These are phyloP conservation scores for Palloptera scutellata DNA, from an alignment of 2,888 invertebrate species.

Conservation along the genomic window DNA sequence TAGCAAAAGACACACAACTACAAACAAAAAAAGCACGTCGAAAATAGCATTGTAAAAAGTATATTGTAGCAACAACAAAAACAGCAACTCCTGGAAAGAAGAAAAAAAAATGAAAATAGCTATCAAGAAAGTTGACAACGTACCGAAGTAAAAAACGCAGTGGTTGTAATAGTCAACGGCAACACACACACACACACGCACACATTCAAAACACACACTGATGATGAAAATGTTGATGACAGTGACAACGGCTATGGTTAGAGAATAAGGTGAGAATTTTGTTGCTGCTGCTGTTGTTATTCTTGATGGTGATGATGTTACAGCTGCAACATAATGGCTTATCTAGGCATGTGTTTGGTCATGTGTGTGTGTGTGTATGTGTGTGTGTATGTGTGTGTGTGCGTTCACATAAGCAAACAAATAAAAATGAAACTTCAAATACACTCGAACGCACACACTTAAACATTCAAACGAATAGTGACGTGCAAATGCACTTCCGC, in stretches of 20 bases:
- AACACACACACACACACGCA: not conserved
- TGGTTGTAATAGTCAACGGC: slow-evolving; percentile 24
- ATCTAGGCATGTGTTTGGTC: not conserved
- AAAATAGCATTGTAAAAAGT: not conserved
- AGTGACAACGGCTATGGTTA: not conserved
- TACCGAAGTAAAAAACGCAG: slow-evolving; percentile 45
- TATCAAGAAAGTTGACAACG: slow-evolving; percentile 27
- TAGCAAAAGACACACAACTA: not conserved
- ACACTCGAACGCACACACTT: not conserved
- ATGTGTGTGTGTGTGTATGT: not conserved
- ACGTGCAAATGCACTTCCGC: slow-evolving; percentile 31
- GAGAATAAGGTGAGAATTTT: not conserved
- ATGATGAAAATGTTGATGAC: not conserved
- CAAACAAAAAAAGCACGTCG: slow-evolving; percentile 7
- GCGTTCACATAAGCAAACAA: not conserved
- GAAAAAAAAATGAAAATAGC: slow-evolving; percentile 5
- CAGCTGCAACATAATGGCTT: not conserved
- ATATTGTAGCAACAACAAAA: too few species aligned
- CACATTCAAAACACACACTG: not conserved
- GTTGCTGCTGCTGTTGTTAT: not conserved
- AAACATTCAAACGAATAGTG: not conserved
- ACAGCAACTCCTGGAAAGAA: too few species aligned
- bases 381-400: not conserved
- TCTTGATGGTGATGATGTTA: slow-evolving; percentile 16
- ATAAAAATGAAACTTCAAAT: not conserved